Conservation (phyloP, 2,113 vertebrate species). For the Bufo gargarizans region DNA sequence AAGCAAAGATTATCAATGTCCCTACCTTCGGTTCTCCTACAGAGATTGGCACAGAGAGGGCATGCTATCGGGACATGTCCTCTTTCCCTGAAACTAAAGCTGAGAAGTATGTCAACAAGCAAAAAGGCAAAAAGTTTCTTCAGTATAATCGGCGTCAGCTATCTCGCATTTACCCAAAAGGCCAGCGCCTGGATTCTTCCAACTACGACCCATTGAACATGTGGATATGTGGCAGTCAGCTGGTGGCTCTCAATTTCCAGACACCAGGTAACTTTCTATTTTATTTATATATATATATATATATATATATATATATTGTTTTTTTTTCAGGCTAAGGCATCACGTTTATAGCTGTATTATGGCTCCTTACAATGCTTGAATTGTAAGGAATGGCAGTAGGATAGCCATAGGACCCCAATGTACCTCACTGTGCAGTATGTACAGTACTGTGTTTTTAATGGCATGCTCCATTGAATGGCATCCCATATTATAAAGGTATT, state of each 20-base stretch:
- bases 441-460: too few relatives aligned
- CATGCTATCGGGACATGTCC: conserved; percentile 97
- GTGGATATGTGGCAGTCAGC: conserved; percentile 98
- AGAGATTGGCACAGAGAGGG: conserved; percentile 95
- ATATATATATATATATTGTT: too few relatives aligned
- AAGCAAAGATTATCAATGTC: neutral
- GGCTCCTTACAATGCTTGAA: neutral
- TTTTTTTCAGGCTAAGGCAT: neutral
- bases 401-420: neutral
- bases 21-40: neutral
- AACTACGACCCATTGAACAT: conserved; percentile 97
- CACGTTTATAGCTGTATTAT: neutral
- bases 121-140: conserved; percentile 96
- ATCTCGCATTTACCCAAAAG: conserved; percentile 96
- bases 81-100: conserved; percentile 98
- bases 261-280: conserved; percentile 83
- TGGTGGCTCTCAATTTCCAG: conserved; percentile 98
- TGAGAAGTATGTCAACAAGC: conserved; percentile 93
- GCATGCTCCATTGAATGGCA: too few relatives aligned
- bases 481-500: too few relatives aligned
- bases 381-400: too few relatives aligned
- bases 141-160: conserved; percentile 98
- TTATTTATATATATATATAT: too few relatives aligned
- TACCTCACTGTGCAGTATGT: neutral
- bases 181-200: conserved; percentile 95